A percentile compares a stretch with the other conserved stretches of the same genome.
Evolutionary conservation across 2,797 vertebrate genomes (phyloP).

Genomic region (Neosilurus hyrtlii): DNA sequence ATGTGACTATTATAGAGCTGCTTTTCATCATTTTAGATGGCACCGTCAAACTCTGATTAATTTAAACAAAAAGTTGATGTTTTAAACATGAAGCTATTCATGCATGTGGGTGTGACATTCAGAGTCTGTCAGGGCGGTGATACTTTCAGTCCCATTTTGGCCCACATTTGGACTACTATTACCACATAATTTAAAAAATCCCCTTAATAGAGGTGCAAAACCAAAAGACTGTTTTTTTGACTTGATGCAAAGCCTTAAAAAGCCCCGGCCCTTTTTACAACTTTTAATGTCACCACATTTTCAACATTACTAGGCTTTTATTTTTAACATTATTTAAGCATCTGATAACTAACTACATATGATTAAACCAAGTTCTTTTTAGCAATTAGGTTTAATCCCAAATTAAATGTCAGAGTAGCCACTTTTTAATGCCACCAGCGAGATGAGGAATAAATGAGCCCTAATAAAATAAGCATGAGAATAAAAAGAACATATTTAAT

Average conservation of each 20-base stretch:
- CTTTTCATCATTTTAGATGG: too few species aligned
- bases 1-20: too few species aligned
- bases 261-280: background rate
- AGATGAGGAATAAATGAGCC: background rate
- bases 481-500: background rate
- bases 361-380: background rate
- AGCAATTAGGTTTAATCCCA: background rate
- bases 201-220: background rate
- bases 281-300: background rate
- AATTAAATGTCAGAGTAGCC: background rate
- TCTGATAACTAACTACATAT: background rate
- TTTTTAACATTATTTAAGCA: background rate
- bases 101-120: background rate
- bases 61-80: too few species aligned
- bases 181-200: background rate
- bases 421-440: background rate
- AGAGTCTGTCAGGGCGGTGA: background rate
- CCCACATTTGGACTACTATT: background rate
- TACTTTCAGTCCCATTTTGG: background rate
- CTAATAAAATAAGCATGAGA: background rate
- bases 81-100: background rate
- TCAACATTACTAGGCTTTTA: background rate
- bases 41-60: too few species aligned
- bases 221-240: background rate
- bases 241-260: background rate